Base-by-base conservation (phyloP, 2,888 invertebrate species). In the Sycophila texana region DNA sequence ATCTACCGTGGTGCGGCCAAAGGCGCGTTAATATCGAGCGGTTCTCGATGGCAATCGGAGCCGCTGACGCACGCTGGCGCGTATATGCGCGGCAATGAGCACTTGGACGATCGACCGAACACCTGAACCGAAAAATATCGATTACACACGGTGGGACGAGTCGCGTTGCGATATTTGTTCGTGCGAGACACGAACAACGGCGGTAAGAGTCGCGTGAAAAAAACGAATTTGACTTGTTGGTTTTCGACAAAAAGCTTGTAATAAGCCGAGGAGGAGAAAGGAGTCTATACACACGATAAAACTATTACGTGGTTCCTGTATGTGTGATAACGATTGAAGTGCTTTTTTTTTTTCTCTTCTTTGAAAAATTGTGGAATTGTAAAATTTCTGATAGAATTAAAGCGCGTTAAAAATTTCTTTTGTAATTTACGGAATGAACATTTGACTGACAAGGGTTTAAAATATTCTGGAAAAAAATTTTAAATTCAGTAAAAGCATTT, bases 1-100 rank as follows among this genome's bases (percentile, higher is more conserved):
- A 39, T 39, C 39, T 39, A 5, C 39, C 4, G 3, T 2, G 39
- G 7, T 4, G 39, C 39, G 39, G 39, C 4, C 7, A 39, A 4
- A 7, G 65, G 60, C 74, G 74, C 71, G 66, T 78, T 75, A 67
- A 65, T 68, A 73, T 78, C 81, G 63, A 72, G 65, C 65, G 57
- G 60, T 16, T 39, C 16, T 47, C 57, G n/a, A 12, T 53, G 13
- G 14, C n/a, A 61, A 73, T 68, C 67, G 67, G 61, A 20, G 53
- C 22, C 53, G 26, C 39, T 78, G 57, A 73, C 61, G 68, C 55
- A 73, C 72, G 39, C 66, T 66, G 18, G 39, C 13, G n/a, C n/a
- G 53, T 12, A 60, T 61, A 61, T 22, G 16, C 16, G 58, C 12
- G 26, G 30, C 5, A 30, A 60, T 72, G 26, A 68, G 57, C 18